Conservation (phyloP, 2,113 vertebrate species). For the Epinephelus cyanopodus region DNA sequence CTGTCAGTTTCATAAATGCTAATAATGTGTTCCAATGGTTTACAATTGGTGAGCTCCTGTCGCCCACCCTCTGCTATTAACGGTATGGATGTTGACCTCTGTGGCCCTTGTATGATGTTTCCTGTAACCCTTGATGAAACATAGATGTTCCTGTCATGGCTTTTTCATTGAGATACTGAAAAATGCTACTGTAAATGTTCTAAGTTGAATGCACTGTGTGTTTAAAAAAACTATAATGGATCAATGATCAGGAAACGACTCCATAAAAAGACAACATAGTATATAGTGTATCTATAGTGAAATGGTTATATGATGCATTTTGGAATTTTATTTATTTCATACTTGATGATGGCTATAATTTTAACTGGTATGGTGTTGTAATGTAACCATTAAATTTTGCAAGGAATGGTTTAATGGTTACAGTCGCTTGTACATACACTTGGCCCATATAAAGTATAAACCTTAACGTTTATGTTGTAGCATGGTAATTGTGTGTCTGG, state of each 20-base stretch:
- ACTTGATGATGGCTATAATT: slow-evolving; percentile 83
- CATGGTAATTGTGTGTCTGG: slow-evolving; percentile 92
- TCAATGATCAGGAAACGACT: slow-evolving; percentile 78
- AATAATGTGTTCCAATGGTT: slow-evolving; percentile 80
- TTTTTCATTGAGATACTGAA: slow-evolving; percentile 84
- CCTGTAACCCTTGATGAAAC: slow-evolving; percentile 78
- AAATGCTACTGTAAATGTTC: slow-evolving; percentile 84
- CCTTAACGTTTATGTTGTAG: slow-evolving; percentile 89
- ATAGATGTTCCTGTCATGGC: slow-evolving; percentile 81
- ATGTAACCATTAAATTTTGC: slow-evolving; percentile 86
- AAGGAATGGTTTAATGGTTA: slow-evolving; percentile 87
- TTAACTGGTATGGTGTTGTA: slow-evolving; percentile 89
- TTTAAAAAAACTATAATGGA: slow-evolving; percentile 72
- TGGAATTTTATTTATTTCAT: slow-evolving; percentile 79
- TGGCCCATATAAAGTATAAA: slow-evolving; percentile 82
- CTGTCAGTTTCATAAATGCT: slow-evolving; percentile 70
- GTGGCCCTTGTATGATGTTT: slow-evolving; percentile 81
- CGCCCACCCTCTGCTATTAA: slow-evolving; percentile 79
- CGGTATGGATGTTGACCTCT: slow-evolving; percentile 83
- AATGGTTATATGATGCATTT: slow-evolving; percentile 83
- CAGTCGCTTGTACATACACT: slow-evolving; percentile 87
- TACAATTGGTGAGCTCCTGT: slow-evolving; percentile 78
- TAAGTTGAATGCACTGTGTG: slow-evolving; percentile 84
- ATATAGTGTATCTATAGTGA: slow-evolving; percentile 85
- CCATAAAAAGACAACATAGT: slow-evolving; percentile 74